Evolutionary conservation across 2,113 vertebrate genomes (phyloP).

Genomic region (Oryzias curvinotus): DNA sequence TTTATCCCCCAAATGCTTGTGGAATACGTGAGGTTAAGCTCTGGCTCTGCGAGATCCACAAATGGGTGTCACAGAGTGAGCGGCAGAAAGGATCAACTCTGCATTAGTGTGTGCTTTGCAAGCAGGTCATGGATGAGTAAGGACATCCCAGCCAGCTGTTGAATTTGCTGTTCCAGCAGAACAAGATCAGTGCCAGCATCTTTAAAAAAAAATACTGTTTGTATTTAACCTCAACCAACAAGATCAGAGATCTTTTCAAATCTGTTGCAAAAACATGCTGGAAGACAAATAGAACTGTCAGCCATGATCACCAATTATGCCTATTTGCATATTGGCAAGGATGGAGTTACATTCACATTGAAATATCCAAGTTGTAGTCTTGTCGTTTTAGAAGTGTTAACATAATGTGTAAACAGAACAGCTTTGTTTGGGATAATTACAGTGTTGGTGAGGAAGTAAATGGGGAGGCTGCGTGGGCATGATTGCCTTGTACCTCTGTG

Average conservation of each 20-base stretch:
- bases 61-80: constrained; percentile 18
- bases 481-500: constrained; percentile 36
- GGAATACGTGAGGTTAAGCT: constrained; percentile 36
- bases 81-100: constrained; percentile 27
- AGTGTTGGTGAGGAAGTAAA: constrained; percentile 27
- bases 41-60: constrained; percentile 15
- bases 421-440: constrained; percentile 61
- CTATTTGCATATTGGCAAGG: background rate
- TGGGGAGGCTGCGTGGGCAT: constrained; percentile 40
- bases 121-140: constrained; percentile 42
- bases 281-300: constrained; percentile 1
- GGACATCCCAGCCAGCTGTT: constrained; percentile 39
- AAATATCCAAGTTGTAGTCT: constrained; percentile 12
- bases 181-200: constrained; percentile 7
- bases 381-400: constrained; percentile 13
- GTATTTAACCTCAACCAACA: constrained; percentile 11
- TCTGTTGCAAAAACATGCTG: background rate
- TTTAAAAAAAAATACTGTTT: constrained; percentile 1
- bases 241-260: constrained; percentile 4
- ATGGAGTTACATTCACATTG: background rate
- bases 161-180: constrained; percentile 21
- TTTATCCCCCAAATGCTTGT: constrained; percentile 8
- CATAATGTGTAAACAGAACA: constrained; percentile 15
- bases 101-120: constrained; percentile 32
- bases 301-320: background rate